phyloP scores from a whole-genome alignment of 1,140 invertebrate genomes.

The Papilio dardanus region DNA sequence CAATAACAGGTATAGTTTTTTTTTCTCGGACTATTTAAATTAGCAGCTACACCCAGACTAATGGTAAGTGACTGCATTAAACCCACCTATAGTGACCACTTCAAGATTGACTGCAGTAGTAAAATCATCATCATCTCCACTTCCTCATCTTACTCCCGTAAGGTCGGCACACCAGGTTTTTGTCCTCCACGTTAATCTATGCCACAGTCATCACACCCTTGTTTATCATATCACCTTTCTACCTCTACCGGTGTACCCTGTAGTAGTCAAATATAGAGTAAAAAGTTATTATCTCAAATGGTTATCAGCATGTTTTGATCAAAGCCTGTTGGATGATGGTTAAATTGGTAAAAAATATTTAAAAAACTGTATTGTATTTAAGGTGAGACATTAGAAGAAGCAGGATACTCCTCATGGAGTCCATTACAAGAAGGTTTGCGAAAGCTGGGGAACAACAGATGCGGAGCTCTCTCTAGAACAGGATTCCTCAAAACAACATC shows the following conservation, averaged over 20 bases:
- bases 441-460: constrained; percentile 47
- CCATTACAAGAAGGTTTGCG: constrained; percentile 49
- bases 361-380: constrained; percentile 23
- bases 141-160: no score
- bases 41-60: not conserved
- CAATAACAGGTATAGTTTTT: constrained; percentile 53
- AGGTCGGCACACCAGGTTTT: no score
- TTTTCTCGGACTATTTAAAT: not conserved
- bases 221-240: no score
- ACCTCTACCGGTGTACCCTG: no score
- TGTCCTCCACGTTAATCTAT: no score
- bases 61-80: no score
- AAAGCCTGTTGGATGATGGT: not conserved
- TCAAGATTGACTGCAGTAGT: no score
- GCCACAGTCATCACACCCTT: no score
- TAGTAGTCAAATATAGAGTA: no score
- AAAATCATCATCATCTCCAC: no score
- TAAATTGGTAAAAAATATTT: not conserved
- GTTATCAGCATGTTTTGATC: not conserved
- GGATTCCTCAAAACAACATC: constrained; percentile 54
- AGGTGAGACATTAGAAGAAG: constrained; percentile 62
- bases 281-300: no score
- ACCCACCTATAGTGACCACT: no score
- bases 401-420: constrained; percentile 59
- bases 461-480: constrained; percentile 62